A percentile compares a stretch with the other conserved stretches of the same genome.
These are phyloP conservation scores for Pharmacophagus antenor DNA, from an alignment of 2,888 invertebrate species.

Conservation along the genomic window DNA sequence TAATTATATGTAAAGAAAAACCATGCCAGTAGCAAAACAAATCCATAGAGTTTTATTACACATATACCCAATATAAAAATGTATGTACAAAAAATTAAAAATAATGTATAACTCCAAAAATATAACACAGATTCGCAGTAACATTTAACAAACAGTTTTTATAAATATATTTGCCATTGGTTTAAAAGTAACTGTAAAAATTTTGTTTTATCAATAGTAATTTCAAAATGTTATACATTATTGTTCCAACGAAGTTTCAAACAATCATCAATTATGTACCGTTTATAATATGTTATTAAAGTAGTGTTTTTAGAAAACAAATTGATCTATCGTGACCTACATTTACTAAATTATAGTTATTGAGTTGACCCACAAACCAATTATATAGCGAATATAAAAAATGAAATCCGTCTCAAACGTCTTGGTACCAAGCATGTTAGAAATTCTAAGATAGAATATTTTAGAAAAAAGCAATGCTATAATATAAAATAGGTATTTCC, in stretches of 20 bases:
- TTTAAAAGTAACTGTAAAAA: background rate
- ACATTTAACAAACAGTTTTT: no score
- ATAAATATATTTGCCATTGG: no score
- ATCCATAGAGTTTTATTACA: no score
- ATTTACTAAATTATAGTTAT: constrained; percentile 27
- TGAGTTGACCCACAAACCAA: constrained; percentile 24
- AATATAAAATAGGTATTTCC: background rate
- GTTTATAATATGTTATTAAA: constrained; percentile 20
- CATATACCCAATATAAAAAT: no score
- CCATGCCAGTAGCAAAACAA: no score
- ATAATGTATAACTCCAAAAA: no score
- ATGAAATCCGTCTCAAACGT: constrained; percentile 10
- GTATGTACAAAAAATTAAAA: no score
- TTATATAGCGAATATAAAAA: constrained; percentile 14
- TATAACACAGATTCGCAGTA: no score
- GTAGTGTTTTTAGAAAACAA: constrained; percentile 21
- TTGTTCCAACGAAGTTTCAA: constrained; percentile 2
- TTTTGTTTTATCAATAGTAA: background rate
- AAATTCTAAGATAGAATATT: background rate
- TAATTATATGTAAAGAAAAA: no score
- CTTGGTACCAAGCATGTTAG: constrained; percentile 5
- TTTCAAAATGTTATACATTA: background rate
- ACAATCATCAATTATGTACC: constrained; percentile 20
- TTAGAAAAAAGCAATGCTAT: background rate
- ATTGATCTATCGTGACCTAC: constrained; percentile 28